Evolutionary conservation across 2,888 invertebrate genomes (phyloP).

Genomic region (Seira ritae): DNA sequence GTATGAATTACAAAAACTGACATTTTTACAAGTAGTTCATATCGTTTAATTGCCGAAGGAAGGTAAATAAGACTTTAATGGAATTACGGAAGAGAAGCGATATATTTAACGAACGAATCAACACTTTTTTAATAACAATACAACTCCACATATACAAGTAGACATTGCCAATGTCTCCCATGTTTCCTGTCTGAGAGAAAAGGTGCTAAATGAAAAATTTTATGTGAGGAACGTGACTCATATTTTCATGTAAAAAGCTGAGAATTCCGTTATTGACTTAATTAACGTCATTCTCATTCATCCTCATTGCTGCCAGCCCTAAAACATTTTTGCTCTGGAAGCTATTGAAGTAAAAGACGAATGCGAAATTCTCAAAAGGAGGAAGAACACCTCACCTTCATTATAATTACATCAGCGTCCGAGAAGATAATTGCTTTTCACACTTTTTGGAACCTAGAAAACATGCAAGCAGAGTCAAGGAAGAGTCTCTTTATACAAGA

Average conservation of each 20-base stretch:
- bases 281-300: constrained; percentile 49
- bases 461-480: no score
- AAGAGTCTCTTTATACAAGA: background rate
- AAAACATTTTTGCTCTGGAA: no score
- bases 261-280: constrained; percentile 63
- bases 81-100: constrained; percentile 22
- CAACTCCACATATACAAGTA: constrained; percentile 11
- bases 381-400: no score
- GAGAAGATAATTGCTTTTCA: constrained; percentile 40
- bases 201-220: constrained; percentile 15
- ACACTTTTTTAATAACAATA: background rate
- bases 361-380: no score
- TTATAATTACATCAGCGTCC: background rate
- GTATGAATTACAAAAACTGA: constrained; percentile 11
- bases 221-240: background rate
- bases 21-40: constrained; percentile 16
- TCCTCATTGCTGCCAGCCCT: no score
- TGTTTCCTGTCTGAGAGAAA: background rate
- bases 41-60: background rate
- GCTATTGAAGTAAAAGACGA: no score
- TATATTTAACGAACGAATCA: background rate
- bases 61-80: constrained; percentile 39
- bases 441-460: constrained; percentile 39
- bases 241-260: constrained; percentile 21
- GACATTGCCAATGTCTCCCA: no score